A percentile compares a stretch with the other conserved stretches of the same genome.
These are phyloP conservation scores for Sphyrna mokarran DNA, from an alignment of 2,113 vertebrate genomes.

Conservation along the genomic window DNA sequence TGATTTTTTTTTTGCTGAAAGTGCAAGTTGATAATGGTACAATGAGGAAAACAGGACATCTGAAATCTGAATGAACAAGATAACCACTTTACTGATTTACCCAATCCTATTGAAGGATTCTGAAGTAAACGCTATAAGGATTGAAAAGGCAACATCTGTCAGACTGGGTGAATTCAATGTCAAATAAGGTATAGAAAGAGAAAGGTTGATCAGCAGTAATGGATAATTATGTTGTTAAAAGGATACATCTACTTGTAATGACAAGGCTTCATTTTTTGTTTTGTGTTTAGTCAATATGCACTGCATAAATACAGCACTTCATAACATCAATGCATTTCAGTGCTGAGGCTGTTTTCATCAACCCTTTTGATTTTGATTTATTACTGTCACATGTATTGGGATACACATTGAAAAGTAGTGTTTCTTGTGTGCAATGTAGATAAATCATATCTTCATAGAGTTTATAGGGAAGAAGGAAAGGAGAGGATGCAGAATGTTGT, in stretches of 20 bases:
- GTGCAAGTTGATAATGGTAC: background rate
- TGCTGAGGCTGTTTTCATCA: background rate
- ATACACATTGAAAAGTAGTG: too few relatives aligned
- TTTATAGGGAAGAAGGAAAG: too few relatives aligned
- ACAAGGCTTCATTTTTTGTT: background rate
- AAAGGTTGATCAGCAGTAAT: background rate
- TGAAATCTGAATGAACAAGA: background rate
- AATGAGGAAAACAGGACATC: background rate
- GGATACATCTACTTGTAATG: background rate
- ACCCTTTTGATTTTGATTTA: too few relatives aligned
- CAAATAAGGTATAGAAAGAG: background rate
- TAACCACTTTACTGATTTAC: background rate
- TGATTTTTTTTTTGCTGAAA: background rate
- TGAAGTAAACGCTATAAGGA: background rate
- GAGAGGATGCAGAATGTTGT: too few relatives aligned
- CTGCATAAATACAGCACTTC: background rate
- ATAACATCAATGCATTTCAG: background rate
- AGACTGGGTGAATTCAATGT: background rate
- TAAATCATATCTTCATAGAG: too few relatives aligned
- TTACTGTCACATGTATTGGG: too few relatives aligned
- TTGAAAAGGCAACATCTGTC: background rate
- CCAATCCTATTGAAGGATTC: background rate
- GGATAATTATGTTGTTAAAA: background rate
- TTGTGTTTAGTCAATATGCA: background rate
- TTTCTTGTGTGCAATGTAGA: too few relatives aligned